Evolutionary conservation across 2,797 vertebrate species (phyloP), one percentile per base, ranked within the genome.

Genomic region (Rhinatrema bivittatum): DNA sequence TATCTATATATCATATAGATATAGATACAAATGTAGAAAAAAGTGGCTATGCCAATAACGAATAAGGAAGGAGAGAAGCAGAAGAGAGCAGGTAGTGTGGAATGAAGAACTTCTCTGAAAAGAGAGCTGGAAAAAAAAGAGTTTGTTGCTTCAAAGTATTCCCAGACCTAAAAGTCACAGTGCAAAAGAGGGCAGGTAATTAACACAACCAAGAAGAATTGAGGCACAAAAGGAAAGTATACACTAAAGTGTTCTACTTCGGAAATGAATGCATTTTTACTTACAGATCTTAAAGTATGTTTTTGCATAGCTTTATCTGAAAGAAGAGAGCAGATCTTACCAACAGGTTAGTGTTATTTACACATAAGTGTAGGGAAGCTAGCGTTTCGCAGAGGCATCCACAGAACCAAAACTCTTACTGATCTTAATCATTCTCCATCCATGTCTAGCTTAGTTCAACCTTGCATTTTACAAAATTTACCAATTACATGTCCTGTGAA

Each of bases 241-340:
- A 82, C 74, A 79, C 77, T 87, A 79, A 37, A 79, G 78, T 81
- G 63, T 73, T 83, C 82, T 85, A 82, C 53, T 84, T 92, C 88
- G 86, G 82, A 87, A 86, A 88, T 91, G 93, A 98, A 97, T 97
- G 93, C 93, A 98, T 97, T 97, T 97, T 97, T 95, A 97, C 93
- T 92, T 87, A 87, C 88, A 97, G 89, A 91, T 88, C 89, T 84
- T 88, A 93, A 88, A 90, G 84, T 82, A 79, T 86, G 85, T 72
- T 82, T 78, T 83, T 77, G 70, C 64, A 82, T 79, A 79, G 78
- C 84, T 73, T 81, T 75, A 84, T 85, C 82, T 84, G 84, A 84
- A 86, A 86, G 76, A 84, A 86, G 84, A 86, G 78, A 84, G 81
- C 69, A 84, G 63, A 82, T 82, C 84, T 85, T 82, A 85, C 81